A percentile compares a stretch with the other conserved stretches of the same genome.
Conservation (phyloP, 2,113 vertebrate species). For the Dasyprocta punctata region DNA sequence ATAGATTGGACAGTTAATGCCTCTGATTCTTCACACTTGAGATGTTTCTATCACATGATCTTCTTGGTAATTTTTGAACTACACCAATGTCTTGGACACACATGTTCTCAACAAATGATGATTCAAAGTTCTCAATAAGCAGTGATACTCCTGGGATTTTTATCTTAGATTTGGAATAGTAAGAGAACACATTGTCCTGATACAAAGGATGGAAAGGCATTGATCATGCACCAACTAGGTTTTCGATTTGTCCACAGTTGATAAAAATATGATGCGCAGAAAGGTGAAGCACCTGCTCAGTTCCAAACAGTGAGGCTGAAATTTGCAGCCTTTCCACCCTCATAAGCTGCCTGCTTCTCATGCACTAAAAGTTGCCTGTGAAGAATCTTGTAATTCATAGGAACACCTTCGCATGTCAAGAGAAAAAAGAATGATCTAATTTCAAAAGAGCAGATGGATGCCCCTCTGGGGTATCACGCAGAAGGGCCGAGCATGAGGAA, state of each 20-base stretch:
- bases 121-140: not conserved
- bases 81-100: not conserved
- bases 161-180: not conserved
- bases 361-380: not conserved
- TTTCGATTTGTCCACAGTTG: not conserved
- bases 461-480: not conserved
- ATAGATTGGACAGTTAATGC: not conserved
- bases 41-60: not conserved
- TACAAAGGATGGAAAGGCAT: not conserved
- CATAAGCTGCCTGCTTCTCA: not conserved
- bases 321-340: not conserved
- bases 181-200: not conserved
- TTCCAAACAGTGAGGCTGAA: not conserved
- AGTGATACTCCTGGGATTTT: not conserved
- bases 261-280: not conserved
- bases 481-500: not conserved
- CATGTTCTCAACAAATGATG: not conserved
- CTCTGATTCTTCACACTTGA: not conserved
- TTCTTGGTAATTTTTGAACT: not conserved
- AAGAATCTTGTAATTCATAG: not conserved
- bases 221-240: not conserved
- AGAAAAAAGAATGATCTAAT: not conserved
- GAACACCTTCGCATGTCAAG: not conserved
- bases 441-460: slow-evolving; percentile 40
- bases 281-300: not conserved